Percentiles rank a stretch among this genome's conserved stretches.
These are phyloP conservation scores for Cataglyphis albicans DNA, from an alignment of 2,888 invertebrate genomes.

Conservation along the genomic window DNA sequence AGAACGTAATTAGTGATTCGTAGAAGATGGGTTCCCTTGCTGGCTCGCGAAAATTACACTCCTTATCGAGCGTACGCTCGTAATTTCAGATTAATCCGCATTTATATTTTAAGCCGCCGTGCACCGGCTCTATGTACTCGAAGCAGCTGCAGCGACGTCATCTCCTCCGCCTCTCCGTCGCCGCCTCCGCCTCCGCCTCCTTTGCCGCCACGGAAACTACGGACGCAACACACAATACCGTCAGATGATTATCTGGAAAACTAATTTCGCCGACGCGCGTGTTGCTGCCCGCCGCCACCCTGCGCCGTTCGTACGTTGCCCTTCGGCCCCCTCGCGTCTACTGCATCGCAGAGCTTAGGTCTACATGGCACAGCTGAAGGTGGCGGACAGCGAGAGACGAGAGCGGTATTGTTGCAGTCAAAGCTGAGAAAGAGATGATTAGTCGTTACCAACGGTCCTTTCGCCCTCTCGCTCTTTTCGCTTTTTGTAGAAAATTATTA, in stretches of 20 bases:
- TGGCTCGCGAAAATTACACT: slow-evolving; percentile 80
- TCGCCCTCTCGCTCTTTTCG: background rate
- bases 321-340: slow-evolving; percentile 39
- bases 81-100: slow-evolving; percentile 81
- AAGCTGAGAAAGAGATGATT: slow-evolving; percentile 64
- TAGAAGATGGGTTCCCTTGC: slow-evolving; percentile 55
- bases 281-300: slow-evolving; percentile 68
- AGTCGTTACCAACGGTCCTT: slow-evolving; percentile 45
- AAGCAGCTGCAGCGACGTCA: slow-evolving; percentile 62
- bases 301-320: slow-evolving; percentile 58
- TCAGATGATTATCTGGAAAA: slow-evolving; percentile 86
- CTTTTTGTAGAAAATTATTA: background rate
- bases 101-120: slow-evolving; percentile 79
- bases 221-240: slow-evolving; percentile 83
- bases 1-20: slow-evolving; percentile 41
- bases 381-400: slow-evolving; percentile 39
- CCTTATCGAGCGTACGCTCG: slow-evolving; percentile 80
- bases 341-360: slow-evolving; percentile 14
- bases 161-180: slow-evolving; percentile 27
- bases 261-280: slow-evolving; percentile 84
- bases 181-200: slow-evolving; percentile 35
- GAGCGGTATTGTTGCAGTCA: slow-evolving; percentile 55
- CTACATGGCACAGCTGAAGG: slow-evolving; percentile 40
- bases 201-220: slow-evolving; percentile 73
- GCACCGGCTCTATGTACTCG: slow-evolving; percentile 59